phyloP scores from a whole-genome alignment of 2,113 vertebrate species.

The Dendropsophus ebraccatus region DNA sequence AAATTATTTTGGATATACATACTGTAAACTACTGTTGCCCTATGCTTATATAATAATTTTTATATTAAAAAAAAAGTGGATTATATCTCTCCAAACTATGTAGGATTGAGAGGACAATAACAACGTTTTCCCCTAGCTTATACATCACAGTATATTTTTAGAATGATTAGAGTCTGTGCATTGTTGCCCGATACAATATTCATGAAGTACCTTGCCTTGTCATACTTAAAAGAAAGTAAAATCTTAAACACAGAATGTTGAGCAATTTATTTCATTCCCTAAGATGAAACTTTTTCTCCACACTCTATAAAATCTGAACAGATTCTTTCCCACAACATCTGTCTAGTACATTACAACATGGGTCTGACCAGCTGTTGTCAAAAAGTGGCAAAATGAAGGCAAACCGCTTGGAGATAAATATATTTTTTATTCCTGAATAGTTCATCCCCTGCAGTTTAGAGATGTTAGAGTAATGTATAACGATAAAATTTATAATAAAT shows the following conservation, averaged over 20 bases:
- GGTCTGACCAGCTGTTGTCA: conserved; percentile 33
- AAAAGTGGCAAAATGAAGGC: conserved; percentile 38
- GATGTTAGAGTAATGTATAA: background rate
- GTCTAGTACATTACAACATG: conserved; percentile 38
- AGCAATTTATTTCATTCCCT: conserved; percentile 32
- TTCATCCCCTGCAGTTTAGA: background rate
- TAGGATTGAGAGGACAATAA: no score
- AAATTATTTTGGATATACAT: no score
- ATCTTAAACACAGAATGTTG: conserved; percentile 13
- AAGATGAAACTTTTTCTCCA: conserved; percentile 25
- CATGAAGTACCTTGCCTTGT: conserved; percentile 25
- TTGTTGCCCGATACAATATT: conserved; percentile 21
- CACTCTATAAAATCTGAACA: conserved; percentile 15
- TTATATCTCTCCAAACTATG: no score
- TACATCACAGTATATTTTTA: conserved; percentile 1
- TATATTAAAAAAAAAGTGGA: no score
- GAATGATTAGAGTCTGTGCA: conserved; percentile 1
- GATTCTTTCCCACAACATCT: conserved; percentile 50
- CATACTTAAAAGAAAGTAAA: conserved; percentile 32
- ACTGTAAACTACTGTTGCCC: no score
- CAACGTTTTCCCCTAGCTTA: background rate
- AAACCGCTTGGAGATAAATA: conserved; percentile 26
- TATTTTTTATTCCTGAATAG: conserved; percentile 28
- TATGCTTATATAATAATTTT: no score
- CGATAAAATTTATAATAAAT: background rate